phyloP scores from a whole-genome alignment of 2,113 vertebrate species.

The Ascaphus truei region DNA sequence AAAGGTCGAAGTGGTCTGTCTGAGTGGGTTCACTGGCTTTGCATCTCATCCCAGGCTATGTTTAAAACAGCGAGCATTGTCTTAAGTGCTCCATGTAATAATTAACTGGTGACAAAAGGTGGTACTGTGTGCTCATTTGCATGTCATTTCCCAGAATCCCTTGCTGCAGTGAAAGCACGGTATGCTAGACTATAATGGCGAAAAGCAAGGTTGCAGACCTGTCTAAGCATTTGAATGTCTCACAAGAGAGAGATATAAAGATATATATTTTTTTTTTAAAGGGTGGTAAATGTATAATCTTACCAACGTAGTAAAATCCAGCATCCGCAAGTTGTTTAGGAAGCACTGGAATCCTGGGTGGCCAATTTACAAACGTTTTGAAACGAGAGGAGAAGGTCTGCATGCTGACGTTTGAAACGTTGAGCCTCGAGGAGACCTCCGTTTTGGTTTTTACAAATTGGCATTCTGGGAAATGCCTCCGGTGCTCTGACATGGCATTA shows the following conservation, averaged over 20 bases:
- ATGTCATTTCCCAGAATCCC: too few species aligned
- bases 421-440: conserved; percentile 59
- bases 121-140: too few species aligned
- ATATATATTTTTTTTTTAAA: too few species aligned
- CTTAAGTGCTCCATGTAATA: too few species aligned
- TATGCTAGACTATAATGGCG: too few species aligned
- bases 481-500: conserved; percentile 84
- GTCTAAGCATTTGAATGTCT: too few species aligned
- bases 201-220: too few species aligned
- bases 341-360: conserved; percentile 79
- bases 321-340: conserved; percentile 90
- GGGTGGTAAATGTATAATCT: conserved; percentile 38
- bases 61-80: too few species aligned
- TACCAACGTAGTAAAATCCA: conserved; percentile 96
- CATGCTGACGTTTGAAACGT: conserved; percentile 88
- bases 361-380: conserved; percentile 89
- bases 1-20: too few species aligned
- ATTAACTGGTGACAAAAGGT: neutral
- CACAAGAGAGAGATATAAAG: neutral
- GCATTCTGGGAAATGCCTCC: conserved; percentile 88
- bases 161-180: too few species aligned
- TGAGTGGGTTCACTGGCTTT: too few species aligned
- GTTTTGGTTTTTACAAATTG: conserved; percentile 72
- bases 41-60: too few species aligned
- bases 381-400: conserved; percentile 80